phyloP scores from a whole-genome alignment of 2,113 vertebrate species.

The Castor canadensis region DNA sequence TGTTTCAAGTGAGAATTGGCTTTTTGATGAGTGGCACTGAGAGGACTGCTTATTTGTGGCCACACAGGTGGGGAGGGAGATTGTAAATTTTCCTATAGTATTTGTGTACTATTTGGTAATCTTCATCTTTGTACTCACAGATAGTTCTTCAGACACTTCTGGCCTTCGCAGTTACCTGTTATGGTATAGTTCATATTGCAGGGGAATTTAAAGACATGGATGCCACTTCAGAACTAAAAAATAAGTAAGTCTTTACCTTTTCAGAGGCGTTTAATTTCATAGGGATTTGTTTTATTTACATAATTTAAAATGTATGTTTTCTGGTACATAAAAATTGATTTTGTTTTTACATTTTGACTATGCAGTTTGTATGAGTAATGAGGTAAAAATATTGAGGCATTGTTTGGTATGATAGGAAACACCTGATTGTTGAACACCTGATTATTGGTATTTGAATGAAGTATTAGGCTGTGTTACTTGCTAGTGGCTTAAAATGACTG shows the following conservation, averaged over 20 bases:
- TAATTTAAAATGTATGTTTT: constrained; percentile 5
- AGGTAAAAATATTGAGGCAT: constrained; percentile 22
- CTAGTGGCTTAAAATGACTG: constrained; percentile 32
- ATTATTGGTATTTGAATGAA: constrained; percentile 16
- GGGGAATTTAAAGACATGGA: constrained; percentile 90
- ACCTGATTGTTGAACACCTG: background rate
- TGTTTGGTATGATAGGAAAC: constrained; percentile 42
- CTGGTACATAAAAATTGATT: constrained; percentile 39
- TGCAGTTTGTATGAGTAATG: constrained; percentile 26
- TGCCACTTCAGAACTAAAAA: constrained; percentile 97
- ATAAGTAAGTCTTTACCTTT: constrained; percentile 89
- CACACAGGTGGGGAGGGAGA: background rate
- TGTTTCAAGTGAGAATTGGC: constrained; percentile 31
- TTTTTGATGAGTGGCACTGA: background rate
- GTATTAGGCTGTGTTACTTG: background rate
- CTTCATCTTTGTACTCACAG: constrained; percentile 84
- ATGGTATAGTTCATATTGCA: constrained; percentile 96
- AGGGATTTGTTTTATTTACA: constrained; percentile 10
- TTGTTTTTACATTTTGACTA: constrained; percentile 47
- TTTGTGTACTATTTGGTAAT: constrained; percentile 19
- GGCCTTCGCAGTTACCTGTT: constrained; percentile 96
- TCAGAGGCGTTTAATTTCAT: constrained; percentile 38
- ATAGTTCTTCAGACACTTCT: constrained; percentile 97
- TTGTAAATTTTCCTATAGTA: background rate
- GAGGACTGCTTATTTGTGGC: constrained; percentile 4